phyloP scores from a whole-genome alignment of 2,797 vertebrate species.

The Loriculus beryllinus region DNA sequence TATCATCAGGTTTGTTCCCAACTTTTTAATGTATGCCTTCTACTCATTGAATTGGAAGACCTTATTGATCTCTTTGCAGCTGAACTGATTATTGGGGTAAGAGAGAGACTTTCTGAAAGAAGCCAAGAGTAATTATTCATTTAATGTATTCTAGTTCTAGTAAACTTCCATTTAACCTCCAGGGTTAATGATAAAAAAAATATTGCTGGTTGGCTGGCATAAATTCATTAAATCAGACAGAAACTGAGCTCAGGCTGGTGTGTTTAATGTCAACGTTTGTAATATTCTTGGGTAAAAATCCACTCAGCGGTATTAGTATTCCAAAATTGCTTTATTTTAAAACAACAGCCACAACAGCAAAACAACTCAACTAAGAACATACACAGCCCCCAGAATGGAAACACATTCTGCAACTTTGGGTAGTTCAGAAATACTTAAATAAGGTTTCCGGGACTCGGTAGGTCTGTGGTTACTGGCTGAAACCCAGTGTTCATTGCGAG shows the following conservation, averaged over 20 bases:
- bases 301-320: neutral
- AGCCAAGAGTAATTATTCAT: slow-evolving; percentile 46
- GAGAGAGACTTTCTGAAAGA: slow-evolving; percentile 23
- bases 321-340: slow-evolving; percentile 1
- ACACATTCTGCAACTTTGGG: neutral
- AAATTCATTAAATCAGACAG: slow-evolving; percentile 48
- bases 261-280: slow-evolving; percentile 4
- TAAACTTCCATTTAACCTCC: slow-evolving; percentile 58
- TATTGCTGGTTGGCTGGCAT: slow-evolving; percentile 8
- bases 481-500: neutral
- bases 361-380: neutral
- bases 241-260: slow-evolving; percentile 26
- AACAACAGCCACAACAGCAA: neutral
- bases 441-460: neutral
- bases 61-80: slow-evolving; percentile 55
- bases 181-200: slow-evolving; percentile 53
- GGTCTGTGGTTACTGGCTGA: neutral
- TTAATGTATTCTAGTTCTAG: slow-evolving; percentile 52
- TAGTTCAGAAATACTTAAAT: neutral
- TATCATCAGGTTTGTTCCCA: slow-evolving; percentile 27
- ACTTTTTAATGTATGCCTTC: slow-evolving; percentile 46
- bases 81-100: slow-evolving; percentile 54
- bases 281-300: slow-evolving; percentile 6
- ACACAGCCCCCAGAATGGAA: neutral
- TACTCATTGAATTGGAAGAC: slow-evolving; percentile 42